Base-by-base conservation (phyloP, 2,113 vertebrate genomes). In the Nycticryphes semicollaris region DNA sequence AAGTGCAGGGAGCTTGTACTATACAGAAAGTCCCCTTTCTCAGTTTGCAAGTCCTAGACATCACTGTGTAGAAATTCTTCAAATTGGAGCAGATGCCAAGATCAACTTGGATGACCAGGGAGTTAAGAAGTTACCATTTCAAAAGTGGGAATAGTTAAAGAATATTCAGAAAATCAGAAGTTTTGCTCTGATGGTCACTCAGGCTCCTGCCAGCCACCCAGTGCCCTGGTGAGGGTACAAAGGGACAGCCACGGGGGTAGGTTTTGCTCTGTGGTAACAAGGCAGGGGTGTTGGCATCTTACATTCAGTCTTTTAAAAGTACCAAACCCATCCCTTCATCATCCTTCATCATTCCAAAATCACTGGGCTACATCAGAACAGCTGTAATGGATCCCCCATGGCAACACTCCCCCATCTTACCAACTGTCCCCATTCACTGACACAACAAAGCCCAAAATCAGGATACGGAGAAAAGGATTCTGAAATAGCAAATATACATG, bases 351-450 rank as follows among this genome's bases (percentile, higher is more conserved):
- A 41, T 53, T 70, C 54, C 45, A 43, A 60, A 89, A 39, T 7
- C 25, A 45, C 27, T 43, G 39, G 19, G 10, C 22, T 23, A 45
- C 6, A 2, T 17, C 30, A 64, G 45, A 68, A 21, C 41, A 67
- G 37, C 83, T 69, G n/a, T 33, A 48, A n/a, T 0, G 62, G 41
- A 69, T 56, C 19, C 43, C 30, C 30, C 54, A 16, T 0, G 0
- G 45, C 68, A 64, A 62, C 24, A 14, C 0, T 0, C 4, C 23
- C 35, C 87, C 18, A 15, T 33, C 27, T 48, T 22, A 15, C 0
- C 18, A 84, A 2, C 45, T 7, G 16, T 35, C 43, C 35, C 28
- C 8, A 8, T 35, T 31, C 21, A 39, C 1, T 68, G 35, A 25
- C 47, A n/a, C 13, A 64, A 43, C 28, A 31, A 68, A 78, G 35